Evolutionary conservation across 1,140 invertebrate species (phyloP), one percentile per base, ranked within the genome.

Genomic region (Trachymyrmex cornetzi): DNA sequence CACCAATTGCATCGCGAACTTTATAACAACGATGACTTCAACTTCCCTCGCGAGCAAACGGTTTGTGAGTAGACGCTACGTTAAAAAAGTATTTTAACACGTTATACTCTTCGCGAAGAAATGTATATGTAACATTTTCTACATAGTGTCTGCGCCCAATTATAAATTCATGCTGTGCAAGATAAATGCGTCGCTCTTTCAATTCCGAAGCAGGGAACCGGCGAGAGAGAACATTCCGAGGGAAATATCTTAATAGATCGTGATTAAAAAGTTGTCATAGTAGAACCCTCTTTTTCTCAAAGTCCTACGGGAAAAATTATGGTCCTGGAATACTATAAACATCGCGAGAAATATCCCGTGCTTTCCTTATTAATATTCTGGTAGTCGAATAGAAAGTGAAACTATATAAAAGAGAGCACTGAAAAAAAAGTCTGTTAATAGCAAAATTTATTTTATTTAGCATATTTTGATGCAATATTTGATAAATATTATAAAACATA

Each of bases 81-180:
- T 61, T 81, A 48, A 75, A 63, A 69, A 74, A n/a, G 4, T 63
- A 84, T 74, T 84, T 84, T 75, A 74, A 61, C 38, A 50, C 53
- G 34, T 44, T 27, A 72, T 34, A 59, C 24, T 24, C 27, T 27
- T 74, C 79, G 22, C 53, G 53, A 34, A 16, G 12, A 72, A 79
- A 59, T 44, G 34, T n/a, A 30, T 50, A 61, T 63, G 55, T 84
- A 75, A 63, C 67, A 82, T 75, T 75, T 84, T 84, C 34, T 74
- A 82, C 80, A 30, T 74, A 82, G 38, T 75, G n/a, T 84, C 80
- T 75, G 69, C 55, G 80, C 55, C 69, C 24, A 63, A 74, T 61
- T 84, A 50, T 63, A 61, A 48, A 75, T 50, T 61, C 38, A 74
- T 61, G 48, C 79, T 71, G 50, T 71, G 80, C 55, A 75, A 84